Base-by-base conservation (phyloP, 2,113 vertebrate genomes). In the Andinoacara biseriatus region DNA sequence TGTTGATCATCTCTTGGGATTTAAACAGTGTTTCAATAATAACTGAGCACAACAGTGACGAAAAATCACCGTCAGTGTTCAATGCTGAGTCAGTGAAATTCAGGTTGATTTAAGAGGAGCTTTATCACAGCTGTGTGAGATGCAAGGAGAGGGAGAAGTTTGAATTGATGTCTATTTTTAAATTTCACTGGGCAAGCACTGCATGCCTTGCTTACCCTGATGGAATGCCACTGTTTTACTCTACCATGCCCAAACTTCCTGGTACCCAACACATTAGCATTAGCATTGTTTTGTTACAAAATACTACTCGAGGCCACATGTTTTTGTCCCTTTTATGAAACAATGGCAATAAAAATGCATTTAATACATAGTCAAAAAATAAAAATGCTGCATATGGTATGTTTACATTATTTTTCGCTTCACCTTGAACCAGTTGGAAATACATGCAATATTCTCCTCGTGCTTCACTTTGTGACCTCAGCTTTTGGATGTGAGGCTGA, bases 401-500 rank as follows among this genome's bases (percentile, higher is more conserved):
- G 5, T 17, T 38, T 74, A 57, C 0, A 57, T 33, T 4, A 4
- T 52, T 20, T 54, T 59, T 20, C 18, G 69, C 77, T 81, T 58
- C 20, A 62, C 2, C 52, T 57, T 46, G 8, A 38, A 38, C 33
- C 26, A 59, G 81, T 75, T 75, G 38, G 60, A 82, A 86, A 81
- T 4, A 7, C 29, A 60, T n/a, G 7, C 54, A 57, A 1, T 63
- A n/a, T 59, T 77, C 11, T 69, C 52, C 26, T 63, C 35, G n/a
- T 59, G 58, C 56, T 72, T 74, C 56, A 29, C 33, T 24, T 54
- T 74, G 63, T 61, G 87, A 72, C 58, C 85, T 52, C 62, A 29
- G 78, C 18, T 69, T 82, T 38, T 17, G 80, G 57, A 78, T 67
- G 58, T 72, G 77, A 87, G 86, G 54, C 76, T 90, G 87, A 90